Percentiles rank a stretch among this genome's conserved stretches.
Conservation (phyloP, 2,113 vertebrate species). For the Nycticryphes semicollaris region DNA sequence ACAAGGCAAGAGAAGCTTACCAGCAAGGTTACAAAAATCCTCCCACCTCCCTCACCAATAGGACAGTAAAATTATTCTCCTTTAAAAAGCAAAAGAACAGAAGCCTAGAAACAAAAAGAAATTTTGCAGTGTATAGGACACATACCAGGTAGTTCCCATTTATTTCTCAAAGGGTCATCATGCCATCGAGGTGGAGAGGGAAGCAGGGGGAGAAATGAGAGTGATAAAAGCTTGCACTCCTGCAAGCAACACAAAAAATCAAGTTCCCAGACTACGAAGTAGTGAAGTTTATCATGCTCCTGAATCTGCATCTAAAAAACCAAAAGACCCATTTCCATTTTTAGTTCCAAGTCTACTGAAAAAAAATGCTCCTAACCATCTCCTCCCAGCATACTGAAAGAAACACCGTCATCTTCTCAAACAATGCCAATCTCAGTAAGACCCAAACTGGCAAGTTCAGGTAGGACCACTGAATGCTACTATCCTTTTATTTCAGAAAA, state of each 20-base stretch:
- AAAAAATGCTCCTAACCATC: neutral
- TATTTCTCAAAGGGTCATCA: slow-evolving; percentile 1
- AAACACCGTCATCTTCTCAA: slow-evolving; percentile 19
- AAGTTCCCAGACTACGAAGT: slow-evolving; percentile 57
- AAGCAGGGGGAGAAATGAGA: neutral
- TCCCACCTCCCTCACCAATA: neutral
- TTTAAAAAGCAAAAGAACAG: neutral
- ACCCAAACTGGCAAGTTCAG: neutral
- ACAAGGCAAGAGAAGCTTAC: neutral
- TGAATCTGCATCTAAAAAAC: slow-evolving; percentile 36
- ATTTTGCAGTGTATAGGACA: neutral
- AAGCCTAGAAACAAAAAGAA: neutral
- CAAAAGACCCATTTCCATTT: slow-evolving; percentile 46
- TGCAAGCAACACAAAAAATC: slow-evolving; percentile 29
- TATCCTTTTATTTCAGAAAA: slow-evolving; percentile 5
- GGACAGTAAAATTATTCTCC: neutral
- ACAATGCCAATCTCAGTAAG: neutral
- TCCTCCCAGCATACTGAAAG: slow-evolving; percentile 1
- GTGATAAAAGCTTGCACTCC: neutral
- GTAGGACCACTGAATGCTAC: neutral
- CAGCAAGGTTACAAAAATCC: neutral
- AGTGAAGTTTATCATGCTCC: slow-evolving; percentile 58
- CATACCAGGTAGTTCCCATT: neutral
- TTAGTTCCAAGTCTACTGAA: neutral
- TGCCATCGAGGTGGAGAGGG: neutral